Base-by-base conservation (phyloP, 2,888 invertebrate species). In the Drosophila pseudotalamancana region DNA sequence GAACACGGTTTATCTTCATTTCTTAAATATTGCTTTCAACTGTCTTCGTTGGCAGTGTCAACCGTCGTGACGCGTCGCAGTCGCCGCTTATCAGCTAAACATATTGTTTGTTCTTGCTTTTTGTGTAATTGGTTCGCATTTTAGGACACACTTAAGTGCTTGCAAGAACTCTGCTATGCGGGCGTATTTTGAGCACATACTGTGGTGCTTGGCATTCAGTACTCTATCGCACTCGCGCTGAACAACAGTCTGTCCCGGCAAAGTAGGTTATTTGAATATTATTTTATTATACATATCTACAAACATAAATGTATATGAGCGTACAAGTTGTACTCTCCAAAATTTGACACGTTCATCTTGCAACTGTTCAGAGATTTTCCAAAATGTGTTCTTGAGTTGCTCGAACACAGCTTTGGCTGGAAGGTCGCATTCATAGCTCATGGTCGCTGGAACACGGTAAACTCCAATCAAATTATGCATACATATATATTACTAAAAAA, bases 101-200 rank as follows among this genome's bases (percentile, higher is more conserved):
- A 42, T 40, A 62, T 51, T 66, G 66, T 66, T 66, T 76, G 68
- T 39, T 66, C 40, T 51, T 70, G 65, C 48, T 71, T 40, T 60
- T 37, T 43, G 34, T 67, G 40, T 40, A 54, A 48, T 53, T 50
- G 49, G 18, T 65, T 25, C 53, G 18, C 40, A 51, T 34, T 25
- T 27, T 21, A 14, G n/a, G 11, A 60, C 46, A 29, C 14, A 32
- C 23, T 32, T 3, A 18, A 12, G 3, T 8, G 1, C 8, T 12
- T 27, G 2, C 25, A 9, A 19, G 12, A 9, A 21, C 31, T 18
- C 1, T 31, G 12, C 29, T 14, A 19, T 51, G 16, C 18, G 16
- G 18, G 8, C 12, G 5, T 14, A 9, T 14, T 32, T 23, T 21
- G 37, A 60, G 16, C 23, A 16, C 9, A 8, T 12, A n/a, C n/a